phyloP scores from a whole-genome alignment of 30 jellyfish, hydroid and myxozoan genomes.

The Hydractinia symbiolongicarpus region DNA sequence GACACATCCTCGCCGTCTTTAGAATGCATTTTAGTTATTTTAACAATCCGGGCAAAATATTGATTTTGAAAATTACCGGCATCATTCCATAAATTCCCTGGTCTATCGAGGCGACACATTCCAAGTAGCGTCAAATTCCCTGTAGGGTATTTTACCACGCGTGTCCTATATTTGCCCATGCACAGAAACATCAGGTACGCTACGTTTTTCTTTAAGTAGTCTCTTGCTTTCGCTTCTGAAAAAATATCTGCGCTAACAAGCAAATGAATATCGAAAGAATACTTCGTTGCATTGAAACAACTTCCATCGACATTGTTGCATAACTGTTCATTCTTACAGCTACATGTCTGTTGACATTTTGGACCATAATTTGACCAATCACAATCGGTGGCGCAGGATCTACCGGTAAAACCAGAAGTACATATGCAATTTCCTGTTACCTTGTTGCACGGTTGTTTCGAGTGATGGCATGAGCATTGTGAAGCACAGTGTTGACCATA shows the following conservation, averaged over 20 bases:
- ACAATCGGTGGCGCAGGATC: conserved; percentile 51
- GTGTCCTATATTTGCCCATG: neutral
- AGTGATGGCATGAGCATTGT: conserved; percentile 44
- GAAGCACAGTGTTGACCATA: conserved; percentile 46
- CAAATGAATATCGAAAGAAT: conserved; percentile 28
- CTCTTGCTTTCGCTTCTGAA: neutral
- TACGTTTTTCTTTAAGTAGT: conserved; percentile 23
- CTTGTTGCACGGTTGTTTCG: conserved; percentile 56
- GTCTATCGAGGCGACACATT: neutral
- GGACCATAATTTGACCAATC: conserved; percentile 52
- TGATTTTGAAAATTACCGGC: neutral
- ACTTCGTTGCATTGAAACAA: conserved; percentile 35
- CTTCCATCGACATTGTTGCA: conserved; percentile 68
- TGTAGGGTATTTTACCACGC: neutral
- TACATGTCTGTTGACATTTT: conserved; percentile 42
- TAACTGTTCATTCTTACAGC: conserved; percentile 33
- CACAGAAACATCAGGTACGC: conserved; percentile 54
- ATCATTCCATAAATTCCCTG: neutral
- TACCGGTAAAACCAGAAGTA: conserved; percentile 61
- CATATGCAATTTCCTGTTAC: conserved; percentile 64
- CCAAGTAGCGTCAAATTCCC: neutral
- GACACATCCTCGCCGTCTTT: conserved; percentile 29
- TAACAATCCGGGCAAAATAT: neutral
- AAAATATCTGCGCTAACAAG: conserved; percentile 14
- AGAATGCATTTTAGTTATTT: neutral